Evolutionary conservation across 1,140 invertebrate species (phyloP).

Genomic region (Doryteuthis pealeii): DNA sequence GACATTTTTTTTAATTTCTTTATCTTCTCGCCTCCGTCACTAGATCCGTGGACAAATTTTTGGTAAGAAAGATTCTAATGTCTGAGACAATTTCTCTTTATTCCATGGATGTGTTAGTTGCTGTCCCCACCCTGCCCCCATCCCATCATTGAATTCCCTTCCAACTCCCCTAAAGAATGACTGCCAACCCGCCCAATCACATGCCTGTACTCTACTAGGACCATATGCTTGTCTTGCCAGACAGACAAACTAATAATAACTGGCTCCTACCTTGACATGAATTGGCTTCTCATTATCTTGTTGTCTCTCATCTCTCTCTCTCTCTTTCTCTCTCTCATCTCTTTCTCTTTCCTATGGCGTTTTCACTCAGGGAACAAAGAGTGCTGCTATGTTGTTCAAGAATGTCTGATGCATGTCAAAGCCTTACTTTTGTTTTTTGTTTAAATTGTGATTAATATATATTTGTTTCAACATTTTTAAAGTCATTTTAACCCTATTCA

Average conservation of each 20-base stretch:
- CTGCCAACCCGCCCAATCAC: background rate
- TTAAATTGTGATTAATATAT: too few relatives aligned
- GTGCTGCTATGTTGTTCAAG: too few relatives aligned
- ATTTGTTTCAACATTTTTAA: too few relatives aligned
- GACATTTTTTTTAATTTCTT: conserved; percentile 13
- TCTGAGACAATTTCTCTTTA: background rate
- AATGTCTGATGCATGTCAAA: too few relatives aligned
- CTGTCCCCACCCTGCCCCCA: background rate
- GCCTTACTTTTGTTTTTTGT: too few relatives aligned
- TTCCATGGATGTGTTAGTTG: conserved; percentile 6
- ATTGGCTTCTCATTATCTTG: background rate
- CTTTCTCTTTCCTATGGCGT: background rate
- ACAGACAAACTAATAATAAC: background rate
- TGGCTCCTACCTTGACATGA: background rate
- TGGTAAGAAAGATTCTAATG: conserved; percentile 57
- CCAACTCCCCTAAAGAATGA: background rate
- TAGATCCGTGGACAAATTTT: conserved; percentile 64
- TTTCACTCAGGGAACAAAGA: background rate
- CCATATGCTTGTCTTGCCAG: background rate
- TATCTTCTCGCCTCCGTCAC: conserved; percentile 18
- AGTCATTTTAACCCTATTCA: too few relatives aligned
- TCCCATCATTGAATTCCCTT: background rate
- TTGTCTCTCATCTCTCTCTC: conserved; percentile 15
- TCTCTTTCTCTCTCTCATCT: conserved; percentile 6
- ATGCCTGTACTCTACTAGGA: background rate